Evolutionary conservation across 2,113 vertebrate species (phyloP), one percentile per base, ranked within the genome.

Genomic region (Gymnogyps californianus): DNA sequence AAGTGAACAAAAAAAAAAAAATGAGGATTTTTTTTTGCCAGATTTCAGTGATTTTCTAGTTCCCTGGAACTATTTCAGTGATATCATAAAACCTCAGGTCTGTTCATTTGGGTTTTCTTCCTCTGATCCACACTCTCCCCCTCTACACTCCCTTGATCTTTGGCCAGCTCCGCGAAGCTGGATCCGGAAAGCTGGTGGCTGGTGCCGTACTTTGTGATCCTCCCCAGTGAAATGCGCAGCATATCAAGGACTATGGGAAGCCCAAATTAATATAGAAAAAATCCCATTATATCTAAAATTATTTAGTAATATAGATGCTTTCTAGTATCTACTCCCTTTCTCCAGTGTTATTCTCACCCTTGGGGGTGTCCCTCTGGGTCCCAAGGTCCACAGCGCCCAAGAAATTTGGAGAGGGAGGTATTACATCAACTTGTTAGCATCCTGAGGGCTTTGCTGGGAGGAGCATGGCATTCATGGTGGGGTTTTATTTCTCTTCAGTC

Each of bases 151-250:
- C 12, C 24, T n/a, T 40, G 72, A 54, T 58, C 32, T 72, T 36
- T 64, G 26, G 29, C 57, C 61, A 82, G 20, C 13, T 64, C 42
- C 2, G 1, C 16, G 44, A 42, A 70, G 26, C 24, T 9, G 47
- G 49, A 44, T 16, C 20, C 7, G 10, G 16, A 59, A 54, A 78
- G 42, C 15, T 58, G 44, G 31, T 64, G 54, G 12, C 26, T 83
- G 22, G 32, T 77, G 29, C 18, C 2, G 1, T n/a, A 7, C 14
- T 71, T 80, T 6, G 1, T 36, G 31, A 83, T 66, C 20, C 32
- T 51, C 17, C 44, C 13, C 49, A 47, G 32, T 1, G 2, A 93
- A 62, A 87, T 1, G 4, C 2, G 0, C 22, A 57, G 25, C 0
- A 0, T 58, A 76, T 22, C 31, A 32, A 59, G 46, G 32, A 26